Base-by-base conservation (phyloP, 2,797 vertebrate species). In the Periophthalmus magnuspinnatus region DNA sequence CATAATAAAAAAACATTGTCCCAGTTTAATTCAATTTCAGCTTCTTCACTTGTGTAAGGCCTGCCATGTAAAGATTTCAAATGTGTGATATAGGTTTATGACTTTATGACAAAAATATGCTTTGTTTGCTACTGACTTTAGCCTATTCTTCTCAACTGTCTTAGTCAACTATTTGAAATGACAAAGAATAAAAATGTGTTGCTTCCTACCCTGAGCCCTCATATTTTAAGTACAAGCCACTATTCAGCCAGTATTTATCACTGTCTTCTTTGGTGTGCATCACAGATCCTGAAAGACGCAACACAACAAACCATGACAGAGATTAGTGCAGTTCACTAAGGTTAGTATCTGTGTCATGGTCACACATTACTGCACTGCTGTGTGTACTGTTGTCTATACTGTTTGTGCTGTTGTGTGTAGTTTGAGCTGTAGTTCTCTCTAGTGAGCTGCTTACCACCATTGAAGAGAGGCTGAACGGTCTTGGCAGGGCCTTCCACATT, bases 391-490 rank as follows among this genome's bases (percentile, higher is more conserved):
- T 14, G 11, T 56, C 22, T 81, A 82, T 36, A 17, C 32, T 61
- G 59, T 6, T 84, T 88, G 84, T 85, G 85, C 86, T 84, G 73
- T 83, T 87, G 87, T 92, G 85, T 84, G 74, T 21, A 38, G n/a
- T 34, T 14, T 61, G 59, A n/a, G 32, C 59, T 61, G 58, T 60
- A 60, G 58, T 88, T 85, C 86, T 79, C 82, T 82, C 77, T 82
- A 83, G 86, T 88, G 82, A 84, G 87, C 86, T 85, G 74, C 84
- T 86, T 86, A 88, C 75, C 33, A 70, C 85, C 83, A 86, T 86
- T 90, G 86, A 90, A 90, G 80, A 82, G 88, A 89, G 83, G 81
- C 82, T 91, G 87, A 92, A 91, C 85, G 84, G 83, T 87, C 88
- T 86, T 91, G 89, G 88, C 89, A 88, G 79, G 74, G 74, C 41